These are phyloP conservation scores for Diachrysia chrysitis DNA, from an alignment of 2,888 invertebrate genomes.

Conservation along the genomic window DNA sequence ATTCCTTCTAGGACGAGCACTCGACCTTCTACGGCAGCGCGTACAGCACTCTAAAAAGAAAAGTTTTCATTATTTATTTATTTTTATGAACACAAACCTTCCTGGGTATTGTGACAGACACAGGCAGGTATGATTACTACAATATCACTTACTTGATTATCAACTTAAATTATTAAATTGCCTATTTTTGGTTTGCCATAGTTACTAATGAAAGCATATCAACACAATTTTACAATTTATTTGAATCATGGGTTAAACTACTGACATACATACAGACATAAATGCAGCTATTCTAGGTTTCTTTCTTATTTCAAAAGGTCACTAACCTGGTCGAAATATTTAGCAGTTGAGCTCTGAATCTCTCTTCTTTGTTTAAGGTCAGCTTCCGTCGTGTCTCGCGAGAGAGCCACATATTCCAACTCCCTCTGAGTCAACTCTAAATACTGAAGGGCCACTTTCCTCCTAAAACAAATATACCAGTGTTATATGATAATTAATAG, in stretches of 20 bases:
- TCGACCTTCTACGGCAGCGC: constrained; percentile 96
- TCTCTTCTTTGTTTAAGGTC: constrained; percentile 98
- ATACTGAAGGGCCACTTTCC: constrained; percentile 96
- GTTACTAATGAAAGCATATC: too few species aligned
- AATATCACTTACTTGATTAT: too few species aligned
- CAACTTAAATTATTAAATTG: too few species aligned
- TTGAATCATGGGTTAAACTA: too few species aligned
- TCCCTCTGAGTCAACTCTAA: constrained; percentile 96
- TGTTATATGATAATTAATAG: too few species aligned
- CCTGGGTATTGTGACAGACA: too few species aligned
- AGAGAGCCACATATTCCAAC: constrained; percentile 97
- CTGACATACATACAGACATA: too few species aligned
- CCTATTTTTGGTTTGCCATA: too few species aligned
- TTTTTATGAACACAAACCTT: too few species aligned
- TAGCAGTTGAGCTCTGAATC: constrained; percentile 95
- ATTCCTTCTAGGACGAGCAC: constrained; percentile 98
- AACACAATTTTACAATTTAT: too few species aligned
- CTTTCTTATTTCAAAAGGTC: too few species aligned
- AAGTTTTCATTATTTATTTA: background rate
- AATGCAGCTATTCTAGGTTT: too few species aligned
- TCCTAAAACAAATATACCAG: constrained; percentile 78
- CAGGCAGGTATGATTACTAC: background rate
- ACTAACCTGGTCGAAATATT: constrained; percentile 96
- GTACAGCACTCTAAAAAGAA: constrained; percentile 94
- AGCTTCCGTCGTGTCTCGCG: constrained; percentile 98